Base-by-base conservation (phyloP, 2,113 vertebrate genomes). In the Brachypodius melanocephalos region DNA sequence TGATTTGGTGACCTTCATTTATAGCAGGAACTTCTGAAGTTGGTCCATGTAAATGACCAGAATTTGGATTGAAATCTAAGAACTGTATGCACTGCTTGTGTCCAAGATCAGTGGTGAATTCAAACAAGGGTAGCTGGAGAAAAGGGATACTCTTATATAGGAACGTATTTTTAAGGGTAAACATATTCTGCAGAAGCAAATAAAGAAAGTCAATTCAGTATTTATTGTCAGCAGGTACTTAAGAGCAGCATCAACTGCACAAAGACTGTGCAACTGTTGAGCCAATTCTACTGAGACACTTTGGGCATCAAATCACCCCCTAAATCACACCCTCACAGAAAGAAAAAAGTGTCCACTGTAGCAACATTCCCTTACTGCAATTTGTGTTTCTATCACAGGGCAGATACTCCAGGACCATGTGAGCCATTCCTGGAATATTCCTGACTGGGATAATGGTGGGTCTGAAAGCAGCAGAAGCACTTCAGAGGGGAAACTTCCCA, bases 21-120 rank as follows among this genome's bases (percentile, higher is more conserved):
- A 76, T 59, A 82, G 59, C 66, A 73, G 40, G 54, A 94, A 81
- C 57, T 49, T 91, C 94, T 93, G 78, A 94, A 96, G 72, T 76
- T 2, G 0, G 62, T 78, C 59, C 68, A 79, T 36, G 68, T 78
- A 91, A 97, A 91, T 52, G 75, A 85, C 26, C 59, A 62, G 86
- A 89, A 75, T 42, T 73, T 94, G 34, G 49, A 89, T 75, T 24
- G 75, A 96, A 95, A 95, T 71, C 84, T 79, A 85, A 94, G 81
- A 88, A 84, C 25, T 86, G 43, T 73, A 43, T 72, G 67, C 36
- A 52, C 65, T 85, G 65, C 43, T 93, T 93, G 48, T 85, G 17
- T 87, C 29, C 68, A 89, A 82, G 40, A 46, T 40, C 62, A 79
- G 84, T 28, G 58, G 14, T 48, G 55, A 58, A 76, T 92, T 94